Evolutionary conservation across 2,888 invertebrate genomes (phyloP).

Genomic region (Noctua comes): DNA sequence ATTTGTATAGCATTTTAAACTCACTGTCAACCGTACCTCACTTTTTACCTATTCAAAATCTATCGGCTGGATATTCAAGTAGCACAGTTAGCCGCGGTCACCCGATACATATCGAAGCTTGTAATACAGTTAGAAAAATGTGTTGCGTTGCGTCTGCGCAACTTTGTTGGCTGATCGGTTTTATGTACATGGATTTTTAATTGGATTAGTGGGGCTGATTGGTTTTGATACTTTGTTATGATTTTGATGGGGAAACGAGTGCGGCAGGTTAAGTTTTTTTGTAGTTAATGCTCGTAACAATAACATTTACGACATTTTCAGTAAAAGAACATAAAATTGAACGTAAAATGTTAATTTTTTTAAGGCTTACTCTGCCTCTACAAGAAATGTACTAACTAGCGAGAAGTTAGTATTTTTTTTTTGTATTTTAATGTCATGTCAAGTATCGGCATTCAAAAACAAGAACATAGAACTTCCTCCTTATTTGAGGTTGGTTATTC

Average conservation of each 20-base stretch:
- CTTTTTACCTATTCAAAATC: conserved; percentile 66
- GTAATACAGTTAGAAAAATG: conserved; percentile 68
- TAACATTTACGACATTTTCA: neutral
- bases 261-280: neutral
- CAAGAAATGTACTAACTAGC: too few species aligned
- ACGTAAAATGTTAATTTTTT: neutral
- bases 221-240: neutral
- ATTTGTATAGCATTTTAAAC: too few species aligned
- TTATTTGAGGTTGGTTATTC: too few species aligned
- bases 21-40: conserved; percentile 18
- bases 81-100: conserved; percentile 58
- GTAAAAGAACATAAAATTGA: too few species aligned
- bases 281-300: neutral
- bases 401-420: too few species aligned
- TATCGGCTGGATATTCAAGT: conserved; percentile 46
- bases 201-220: neutral
- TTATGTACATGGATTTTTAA: conserved; percentile 5
- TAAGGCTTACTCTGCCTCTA: too few species aligned
- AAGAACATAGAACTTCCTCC: too few species aligned
- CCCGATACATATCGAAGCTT: conserved; percentile 58
- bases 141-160: conserved; percentile 46
- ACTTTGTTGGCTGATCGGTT: conserved; percentile 26
- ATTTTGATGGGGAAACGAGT: neutral
- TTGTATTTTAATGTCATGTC: too few species aligned
- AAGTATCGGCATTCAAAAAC: too few species aligned